A percentile compares a stretch with the other conserved stretches of the same genome.
Evolutionary conservation across 1,140 invertebrate species (phyloP).

Genomic region (Galendromus occidentalis): DNA sequence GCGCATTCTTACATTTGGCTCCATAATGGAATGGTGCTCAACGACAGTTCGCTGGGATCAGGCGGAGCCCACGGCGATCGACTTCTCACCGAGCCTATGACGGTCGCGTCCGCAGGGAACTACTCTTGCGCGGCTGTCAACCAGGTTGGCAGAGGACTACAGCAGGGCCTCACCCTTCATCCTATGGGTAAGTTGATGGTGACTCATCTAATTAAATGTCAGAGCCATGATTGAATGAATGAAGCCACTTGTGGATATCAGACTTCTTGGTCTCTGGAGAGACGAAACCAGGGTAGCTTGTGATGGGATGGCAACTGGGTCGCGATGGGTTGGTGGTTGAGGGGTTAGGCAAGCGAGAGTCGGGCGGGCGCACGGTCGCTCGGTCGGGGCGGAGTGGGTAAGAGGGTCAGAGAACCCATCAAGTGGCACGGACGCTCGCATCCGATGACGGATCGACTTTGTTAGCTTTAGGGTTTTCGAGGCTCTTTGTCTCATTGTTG

Average conservation of each 20-base stretch:
- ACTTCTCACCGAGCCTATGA: conserved; percentile 52
- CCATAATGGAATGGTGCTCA: conserved; percentile 13
- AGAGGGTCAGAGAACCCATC: too few species aligned
- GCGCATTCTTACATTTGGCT: conserved; percentile 28
- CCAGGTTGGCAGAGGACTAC: conserved; percentile 51
- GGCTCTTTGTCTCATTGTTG: conserved; percentile 13
- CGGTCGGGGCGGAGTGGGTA: too few species aligned
- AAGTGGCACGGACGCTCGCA: too few species aligned
- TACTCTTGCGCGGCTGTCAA: conserved; percentile 66
- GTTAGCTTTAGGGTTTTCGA: background rate
- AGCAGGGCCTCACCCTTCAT: conserved; percentile 47
- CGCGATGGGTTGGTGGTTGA: too few species aligned
- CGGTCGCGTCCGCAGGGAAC: conserved; percentile 56
- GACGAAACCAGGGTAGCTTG: too few species aligned
- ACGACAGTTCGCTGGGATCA: background rate
- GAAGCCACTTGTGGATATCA: conserved; percentile 3
- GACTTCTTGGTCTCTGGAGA: background rate
- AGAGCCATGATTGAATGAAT: conserved; percentile 8
- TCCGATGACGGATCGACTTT: too few species aligned
- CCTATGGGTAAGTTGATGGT: conserved; percentile 42
- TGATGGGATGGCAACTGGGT: too few species aligned
- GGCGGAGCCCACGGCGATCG: conserved; percentile 23
- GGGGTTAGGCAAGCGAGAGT: too few species aligned
- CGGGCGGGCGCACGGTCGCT: too few species aligned
- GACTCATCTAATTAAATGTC: conserved; percentile 11